Percentiles rank a stretch among this genome's conserved stretches.
Conservation (phyloP, 2,888 invertebrate genomes). For the Pachydiplax longipennis region DNA sequence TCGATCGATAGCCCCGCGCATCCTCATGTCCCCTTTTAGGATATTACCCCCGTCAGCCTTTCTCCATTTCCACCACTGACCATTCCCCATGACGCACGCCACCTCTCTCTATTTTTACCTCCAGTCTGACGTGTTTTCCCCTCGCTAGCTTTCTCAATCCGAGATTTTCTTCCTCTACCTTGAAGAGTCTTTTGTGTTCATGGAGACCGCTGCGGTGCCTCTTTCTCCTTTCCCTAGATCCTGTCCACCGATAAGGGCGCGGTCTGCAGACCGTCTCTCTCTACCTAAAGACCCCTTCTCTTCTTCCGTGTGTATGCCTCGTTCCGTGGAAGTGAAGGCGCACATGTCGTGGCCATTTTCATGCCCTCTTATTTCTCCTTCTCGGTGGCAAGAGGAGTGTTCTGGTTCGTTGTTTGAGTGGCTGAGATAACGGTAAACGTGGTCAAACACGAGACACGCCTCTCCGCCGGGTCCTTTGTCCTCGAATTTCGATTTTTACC, state of each 20-base stretch:
- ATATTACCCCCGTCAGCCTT: too few relatives aligned
- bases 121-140: too few relatives aligned
- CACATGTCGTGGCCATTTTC: background rate
- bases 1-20: background rate
- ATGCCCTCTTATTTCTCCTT: background rate
- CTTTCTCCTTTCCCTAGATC: background rate
- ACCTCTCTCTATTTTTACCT: too few relatives aligned
- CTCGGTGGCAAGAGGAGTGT: background rate
- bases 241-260: background rate
- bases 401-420: background rate
- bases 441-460: background rate
- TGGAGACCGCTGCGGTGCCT: too few relatives aligned
- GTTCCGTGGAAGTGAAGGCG: background rate
- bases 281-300: too few relatives aligned
- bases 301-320: background rate
- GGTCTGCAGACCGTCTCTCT: too few relatives aligned
- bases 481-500: too few relatives aligned
- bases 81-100: too few relatives aligned
- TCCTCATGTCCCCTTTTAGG: background rate
- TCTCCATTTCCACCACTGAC: too few relatives aligned
- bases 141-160: too few relatives aligned
- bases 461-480: background rate
- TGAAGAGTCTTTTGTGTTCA: too few relatives aligned
- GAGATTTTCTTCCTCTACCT: too few relatives aligned
- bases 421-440: background rate